Evolutionary conservation across 1,140 invertebrate species (phyloP).

Genomic region (Sipha flava): DNA sequence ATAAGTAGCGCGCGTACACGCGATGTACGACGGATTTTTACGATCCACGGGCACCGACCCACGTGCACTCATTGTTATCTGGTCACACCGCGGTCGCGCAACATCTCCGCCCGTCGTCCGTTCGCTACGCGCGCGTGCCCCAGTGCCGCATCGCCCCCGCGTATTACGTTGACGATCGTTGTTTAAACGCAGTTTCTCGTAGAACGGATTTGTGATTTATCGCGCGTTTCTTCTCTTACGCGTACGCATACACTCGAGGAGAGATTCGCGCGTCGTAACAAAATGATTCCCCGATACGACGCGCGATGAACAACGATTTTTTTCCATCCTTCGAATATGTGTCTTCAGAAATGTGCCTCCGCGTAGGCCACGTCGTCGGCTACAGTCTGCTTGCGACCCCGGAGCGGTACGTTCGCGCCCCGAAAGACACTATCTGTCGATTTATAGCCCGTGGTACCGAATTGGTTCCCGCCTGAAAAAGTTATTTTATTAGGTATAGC

Average conservation of each 20-base stretch:
- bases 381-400: no score
- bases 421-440: no score
- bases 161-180: background rate
- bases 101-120: no score
- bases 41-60: no score
- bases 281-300: conserved; percentile 6
- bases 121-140: background rate
- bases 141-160: background rate
- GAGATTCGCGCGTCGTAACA: background rate
- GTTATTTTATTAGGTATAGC: no score
- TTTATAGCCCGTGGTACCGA: no score
- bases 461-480: no score
- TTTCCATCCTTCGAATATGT: conserved; percentile 4
- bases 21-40: no score
- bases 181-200: background rate
- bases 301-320: background rate
- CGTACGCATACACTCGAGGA: no score
- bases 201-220: background rate
- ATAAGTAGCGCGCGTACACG: background rate
- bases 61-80: no score
- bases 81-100: no score
- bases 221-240: no score
- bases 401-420: background rate
- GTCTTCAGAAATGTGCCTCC: background rate
- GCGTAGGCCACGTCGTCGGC: conserved; percentile 8